Evolutionary conservation across 2,113 vertebrate genomes (phyloP), one percentile per base, ranked within the genome.

Genomic region (Potamarius usumacintae): DNA sequence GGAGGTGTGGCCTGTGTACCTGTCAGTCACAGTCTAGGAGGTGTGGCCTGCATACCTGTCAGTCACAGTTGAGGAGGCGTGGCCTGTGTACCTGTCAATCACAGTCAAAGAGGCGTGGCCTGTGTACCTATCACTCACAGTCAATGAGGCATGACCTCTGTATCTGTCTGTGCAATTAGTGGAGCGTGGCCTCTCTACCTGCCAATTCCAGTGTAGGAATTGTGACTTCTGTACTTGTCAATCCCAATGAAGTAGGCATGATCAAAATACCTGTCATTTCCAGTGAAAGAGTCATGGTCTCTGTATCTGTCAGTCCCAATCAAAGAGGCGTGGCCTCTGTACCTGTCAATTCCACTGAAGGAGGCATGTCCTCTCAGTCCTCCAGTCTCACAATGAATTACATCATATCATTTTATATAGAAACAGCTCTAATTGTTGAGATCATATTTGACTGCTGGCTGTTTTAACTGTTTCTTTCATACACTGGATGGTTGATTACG

Each of bases 121-220:
- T 71, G 8, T 63, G 7, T 25, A 10, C 20, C 7, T 63, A 42
- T 42, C 42, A 42, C 42, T 42, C 42, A 42, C 42, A 42, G 42
- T 42, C 42, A 42, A 42, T 42, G 42, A 42, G 42, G 42, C 42
- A 42, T 42, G 42, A 42, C 42, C 42, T 42, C 42, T 42, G 42
- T 42, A 42, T 42, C 42, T 42, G 42, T 42, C 4, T 42, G 42
- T 42, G 42, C 42, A 42, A 42, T 42, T 42, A 42, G 42, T 42
- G 42, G 42, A 42, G 42, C 42, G 3, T 67, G 69, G 14, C 30
- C 34, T 74, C 0, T 67, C 0, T 27, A 4, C 25, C 9, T 67
- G 71, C 8, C 7, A 42, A 10, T 52, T 4, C 0, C 8, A 7
- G 4, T n/a, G 0, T n/a, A n/a, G 7, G 25, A 6, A 15, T 2